A percentile compares a stretch with the other conserved stretches of the same genome.
Conservation (phyloP, 2,797 vertebrate genomes). For the Perodicticus potto region DNA sequence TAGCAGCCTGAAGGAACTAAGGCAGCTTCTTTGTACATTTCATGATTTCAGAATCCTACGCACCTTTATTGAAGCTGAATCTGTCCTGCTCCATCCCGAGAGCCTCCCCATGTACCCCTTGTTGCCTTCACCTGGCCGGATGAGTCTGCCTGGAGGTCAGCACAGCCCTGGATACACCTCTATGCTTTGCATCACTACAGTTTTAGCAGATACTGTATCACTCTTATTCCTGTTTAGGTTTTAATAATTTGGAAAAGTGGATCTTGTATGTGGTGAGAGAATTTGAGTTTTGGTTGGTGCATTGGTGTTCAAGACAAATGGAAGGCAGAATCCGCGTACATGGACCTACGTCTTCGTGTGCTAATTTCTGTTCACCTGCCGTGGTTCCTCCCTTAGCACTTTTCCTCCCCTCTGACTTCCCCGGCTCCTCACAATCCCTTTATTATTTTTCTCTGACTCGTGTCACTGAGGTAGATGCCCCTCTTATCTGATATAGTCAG, state of each 20-base stretch:
- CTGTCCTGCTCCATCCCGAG: neutral
- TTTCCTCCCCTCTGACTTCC: neutral
- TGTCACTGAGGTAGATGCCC: neutral
- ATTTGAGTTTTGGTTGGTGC: neutral
- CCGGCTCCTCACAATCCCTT: neutral
- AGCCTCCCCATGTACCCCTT: rapidly evolving
- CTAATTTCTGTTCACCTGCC: neutral
- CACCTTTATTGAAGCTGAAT: neutral
- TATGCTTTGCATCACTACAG: neutral
- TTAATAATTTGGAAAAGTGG: neutral
- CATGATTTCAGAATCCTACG: neutral
- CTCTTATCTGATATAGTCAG: neutral
- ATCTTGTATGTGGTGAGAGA: neutral
- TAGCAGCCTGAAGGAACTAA: neutral
- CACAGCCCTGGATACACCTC: too few relatives aligned
- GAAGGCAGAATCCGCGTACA: neutral
- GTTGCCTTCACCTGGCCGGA: neutral
- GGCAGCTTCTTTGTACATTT: neutral
- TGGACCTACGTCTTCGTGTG: neutral
- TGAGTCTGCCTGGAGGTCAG: neutral
- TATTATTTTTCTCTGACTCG: neutral
- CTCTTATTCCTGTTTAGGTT: neutral
- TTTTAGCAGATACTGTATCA: neutral
- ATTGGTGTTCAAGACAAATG: neutral
- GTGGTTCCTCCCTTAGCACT: neutral